Evolutionary conservation across 2,888 invertebrate species (phyloP), one percentile per base, ranked within the genome.

Genomic region (Drosophila recens): DNA sequence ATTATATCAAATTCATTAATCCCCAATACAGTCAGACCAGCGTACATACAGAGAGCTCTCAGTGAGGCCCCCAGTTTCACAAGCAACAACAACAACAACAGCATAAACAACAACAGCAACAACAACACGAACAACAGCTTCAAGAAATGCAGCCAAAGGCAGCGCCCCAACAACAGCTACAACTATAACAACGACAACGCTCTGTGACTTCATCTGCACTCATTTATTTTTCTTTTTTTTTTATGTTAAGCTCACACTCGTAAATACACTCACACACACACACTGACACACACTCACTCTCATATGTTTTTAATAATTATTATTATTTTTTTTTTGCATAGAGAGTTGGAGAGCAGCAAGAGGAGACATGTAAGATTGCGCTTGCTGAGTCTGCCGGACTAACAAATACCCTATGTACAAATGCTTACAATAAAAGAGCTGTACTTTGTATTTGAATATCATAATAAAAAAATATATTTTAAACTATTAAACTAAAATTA

Each of bases 1-100:
- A 90, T 90, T 90, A 90, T 87, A 90, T 90, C 90, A 90, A 90
- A 90, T 90, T 90, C 90, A 90, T 90, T 90, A 90, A 89, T 90
- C 89, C 90, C 79, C 75, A 86, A 86, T 82, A 83, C 77, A 80
- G 69, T 59, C 56, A 48, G 62, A 40, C 51, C 57, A 27, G 27
- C 27, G 17, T 30, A 30, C 30, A 30, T 20, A 10, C 33, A 33
- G 15, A 53, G 53, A 23, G 53, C 42, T n/a, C 52, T 42, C 43
- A 13, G 43, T 45, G 51, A 46, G 53, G 48, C 54, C 75, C 27
- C 52, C 48, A 65, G 58, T 51, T 54, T 71, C 67, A 53, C 75
- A 74, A 65, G 30, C 64, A 40, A 34, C 57, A 52, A 3, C 30
- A 53, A 11, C 43, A 77, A 49, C 63, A 75, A 40, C 72, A 70